phyloP scores from a whole-genome alignment of 2,888 invertebrate species.

The Orchesella flavescens region DNA sequence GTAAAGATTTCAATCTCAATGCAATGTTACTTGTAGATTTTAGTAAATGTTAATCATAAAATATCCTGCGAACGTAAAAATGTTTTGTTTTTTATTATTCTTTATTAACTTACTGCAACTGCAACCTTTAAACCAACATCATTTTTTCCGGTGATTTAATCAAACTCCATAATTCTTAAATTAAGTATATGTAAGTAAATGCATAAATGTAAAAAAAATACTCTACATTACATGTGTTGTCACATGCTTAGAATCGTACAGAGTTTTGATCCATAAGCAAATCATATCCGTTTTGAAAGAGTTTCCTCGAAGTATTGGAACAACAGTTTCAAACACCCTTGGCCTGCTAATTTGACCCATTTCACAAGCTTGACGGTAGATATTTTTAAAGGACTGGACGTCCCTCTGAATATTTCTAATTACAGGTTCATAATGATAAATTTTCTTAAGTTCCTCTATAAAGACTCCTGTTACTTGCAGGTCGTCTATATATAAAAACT shows the following conservation, averaged over 20 bases:
- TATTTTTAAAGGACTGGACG: background rate
- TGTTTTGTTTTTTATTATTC: too few species aligned
- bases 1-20: too few species aligned
- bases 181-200: too few species aligned
- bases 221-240: background rate
- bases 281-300: constrained; percentile 22
- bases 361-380: background rate
- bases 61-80: too few species aligned
- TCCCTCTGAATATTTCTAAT: constrained; percentile 10
- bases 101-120: too few species aligned
- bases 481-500: constrained; percentile 34
- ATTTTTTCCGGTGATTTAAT: too few species aligned
- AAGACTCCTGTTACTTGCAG: constrained; percentile 12
- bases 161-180: too few species aligned
- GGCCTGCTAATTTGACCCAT: background rate
- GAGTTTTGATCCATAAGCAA: constrained; percentile 34
- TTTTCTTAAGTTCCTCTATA: background rate
- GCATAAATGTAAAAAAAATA: too few species aligned
- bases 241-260: background rate
- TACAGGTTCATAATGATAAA: background rate
- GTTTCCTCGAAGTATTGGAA: constrained; percentile 23
- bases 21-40: too few species aligned
- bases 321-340: constrained; percentile 33
- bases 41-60: too few species aligned
- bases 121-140: too few species aligned